Conservation (phyloP, 2,888 invertebrate species). For the Aproaerema taeniolella region DNA sequence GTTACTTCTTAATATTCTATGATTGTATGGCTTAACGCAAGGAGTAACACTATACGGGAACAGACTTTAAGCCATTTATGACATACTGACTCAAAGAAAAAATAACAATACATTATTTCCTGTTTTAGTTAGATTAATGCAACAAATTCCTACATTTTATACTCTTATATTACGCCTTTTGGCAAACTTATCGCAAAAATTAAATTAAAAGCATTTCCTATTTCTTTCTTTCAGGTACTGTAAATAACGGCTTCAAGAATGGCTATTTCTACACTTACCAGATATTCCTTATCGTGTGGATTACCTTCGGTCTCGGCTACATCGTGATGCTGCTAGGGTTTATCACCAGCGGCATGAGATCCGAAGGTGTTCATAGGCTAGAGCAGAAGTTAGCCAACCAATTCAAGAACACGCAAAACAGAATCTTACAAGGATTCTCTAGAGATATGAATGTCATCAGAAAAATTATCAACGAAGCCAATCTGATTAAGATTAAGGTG, state of each 20-base stretch:
- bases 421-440: slow-evolving; percentile 85
- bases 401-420: slow-evolving; percentile 86
- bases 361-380: slow-evolving; percentile 83
- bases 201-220: not conserved
- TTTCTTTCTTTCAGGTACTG: slow-evolving; percentile 54
- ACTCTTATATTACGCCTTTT: no score
- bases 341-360: slow-evolving; percentile 85
- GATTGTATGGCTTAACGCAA: no score
- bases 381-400: slow-evolving; percentile 88
- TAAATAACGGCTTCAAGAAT: slow-evolving; percentile 69
- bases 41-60: no score
- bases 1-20: no score
- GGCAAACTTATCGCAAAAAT: not conserved
- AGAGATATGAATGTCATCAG: slow-evolving; percentile 85
- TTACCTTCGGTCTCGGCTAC: slow-evolving; percentile 94
- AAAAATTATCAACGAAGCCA: slow-evolving; percentile 87
- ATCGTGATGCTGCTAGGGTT: slow-evolving; percentile 93
- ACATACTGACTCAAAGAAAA: no score
- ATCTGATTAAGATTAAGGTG: slow-evolving; percentile 89
- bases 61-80: no score
- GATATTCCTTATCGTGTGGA: slow-evolving; percentile 90
- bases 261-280: slow-evolving; percentile 86
- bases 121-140: no score
- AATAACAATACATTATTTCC: no score
- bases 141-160: no score